Evolutionary conservation across 1,140 invertebrate species (phyloP), one percentile per base, ranked within the genome.

Genomic region (Listronotus bonariensis): DNA sequence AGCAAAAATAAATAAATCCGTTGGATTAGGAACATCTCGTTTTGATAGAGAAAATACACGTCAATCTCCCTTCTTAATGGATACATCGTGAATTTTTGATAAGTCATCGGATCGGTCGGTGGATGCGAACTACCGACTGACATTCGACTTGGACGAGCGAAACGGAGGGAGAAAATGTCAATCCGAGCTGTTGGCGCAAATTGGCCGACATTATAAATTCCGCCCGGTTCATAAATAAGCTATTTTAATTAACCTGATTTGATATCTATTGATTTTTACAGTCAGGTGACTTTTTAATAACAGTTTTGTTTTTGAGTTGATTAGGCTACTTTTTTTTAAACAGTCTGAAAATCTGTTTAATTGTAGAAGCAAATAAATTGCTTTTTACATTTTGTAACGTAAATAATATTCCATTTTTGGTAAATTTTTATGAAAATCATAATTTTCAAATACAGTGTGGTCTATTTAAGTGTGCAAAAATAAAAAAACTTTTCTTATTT

Each of bases 231-330:
- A 58, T 58, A 58, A 58, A 58, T 58, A 58, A 58, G 55, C 41
- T 45, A 58, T 58, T 58, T 58, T 58, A 58, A 58, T 58, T 58
- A 58, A 46, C 55, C 43, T 31, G 55, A 58, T 48, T 58, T 48
- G 55, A 26, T 46, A 58, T 58, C 34, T 58, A 58, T 58, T 48
- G 55, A 58, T n/a, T 58, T 58, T 48, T 55, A 42, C 51, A 15
- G 14, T 54, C 38, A 31, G 20, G 15, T 20, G 20, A 18, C 17
- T 49, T 49, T 31, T 49, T 12, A 42, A 34, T 6, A 34, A 34
- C 32, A 34, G 32, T 9, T 34, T 34, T 34, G 32, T 34, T 34
- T 34, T 34, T 34, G n/a, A n/a, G n/a, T n/a, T n/a, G n/a, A n/a
- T n/a, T n/a, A n/a, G n/a, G n/a, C n/a, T n/a, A n/a, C n/a, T n/a